A percentile compares a stretch with the other conserved stretches of the same genome.
Evolutionary conservation across 2,797 vertebrate genomes (phyloP).

Genomic region (Hippocampus kuda): DNA sequence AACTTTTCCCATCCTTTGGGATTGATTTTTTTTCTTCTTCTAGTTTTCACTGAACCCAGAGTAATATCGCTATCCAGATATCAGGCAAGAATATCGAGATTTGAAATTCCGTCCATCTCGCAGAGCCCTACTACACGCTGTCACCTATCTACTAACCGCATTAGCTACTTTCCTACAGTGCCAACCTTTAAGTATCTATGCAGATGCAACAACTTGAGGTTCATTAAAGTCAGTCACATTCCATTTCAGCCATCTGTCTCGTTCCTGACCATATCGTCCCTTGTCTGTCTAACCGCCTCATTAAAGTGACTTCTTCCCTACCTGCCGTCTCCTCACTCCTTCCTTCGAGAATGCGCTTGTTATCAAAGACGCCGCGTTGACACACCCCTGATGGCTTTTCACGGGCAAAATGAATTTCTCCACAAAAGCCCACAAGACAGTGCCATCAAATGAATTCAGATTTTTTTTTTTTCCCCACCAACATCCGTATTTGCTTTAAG

Average conservation of each 20-base stretch:
- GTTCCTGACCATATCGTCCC: too few relatives aligned
- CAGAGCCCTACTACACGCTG: too few relatives aligned
- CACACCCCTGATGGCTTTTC: neutral
- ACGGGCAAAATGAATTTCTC: neutral
- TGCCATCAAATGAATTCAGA: neutral
- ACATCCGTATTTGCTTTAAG: neutral
- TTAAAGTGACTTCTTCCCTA: neutral
- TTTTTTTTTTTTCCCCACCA: constrained; percentile 7
- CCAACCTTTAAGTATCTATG: neutral
- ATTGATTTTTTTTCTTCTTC: too few relatives aligned
- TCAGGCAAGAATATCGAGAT: too few relatives aligned
- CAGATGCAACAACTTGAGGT: neutral
- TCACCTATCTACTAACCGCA: neutral
- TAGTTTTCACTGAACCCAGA: too few relatives aligned
- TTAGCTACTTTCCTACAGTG: neutral
- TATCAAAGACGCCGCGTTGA: neutral
- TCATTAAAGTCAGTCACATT: neutral
- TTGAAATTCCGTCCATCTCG: too few relatives aligned
- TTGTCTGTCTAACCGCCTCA: neutral
- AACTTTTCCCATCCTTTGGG: too few relatives aligned
- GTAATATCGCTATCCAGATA: too few relatives aligned
- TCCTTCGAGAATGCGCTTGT: neutral
- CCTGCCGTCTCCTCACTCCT: neutral
- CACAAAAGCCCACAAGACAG: constrained; percentile 1
- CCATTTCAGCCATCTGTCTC: neutral